These are phyloP conservation scores for Leguminivora glycinivorella DNA, from an alignment of 1,140 invertebrate species.

Conservation along the genomic window DNA sequence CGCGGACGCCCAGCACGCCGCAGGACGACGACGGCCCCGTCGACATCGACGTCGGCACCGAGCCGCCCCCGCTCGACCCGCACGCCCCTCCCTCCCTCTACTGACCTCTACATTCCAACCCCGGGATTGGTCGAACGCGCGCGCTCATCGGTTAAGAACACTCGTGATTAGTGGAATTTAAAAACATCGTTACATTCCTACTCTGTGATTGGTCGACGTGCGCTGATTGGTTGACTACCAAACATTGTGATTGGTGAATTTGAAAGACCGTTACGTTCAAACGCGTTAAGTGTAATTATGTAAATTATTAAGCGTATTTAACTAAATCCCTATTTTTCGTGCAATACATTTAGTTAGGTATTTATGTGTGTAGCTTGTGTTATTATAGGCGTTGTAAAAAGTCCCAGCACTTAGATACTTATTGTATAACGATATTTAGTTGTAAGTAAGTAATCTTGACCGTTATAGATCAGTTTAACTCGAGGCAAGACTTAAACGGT, in stretches of 20 bases:
- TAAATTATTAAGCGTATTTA: constrained; percentile 64
- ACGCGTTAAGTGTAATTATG: constrained; percentile 67
- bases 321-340: constrained; percentile 62
- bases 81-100: constrained; percentile 38
- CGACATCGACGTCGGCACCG: constrained; percentile 73
- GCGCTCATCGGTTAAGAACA: constrained; percentile 16
- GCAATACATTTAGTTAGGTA: constrained; percentile 77
- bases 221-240: constrained; percentile 13
- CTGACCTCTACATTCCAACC: constrained; percentile 19
- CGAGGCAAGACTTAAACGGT: constrained; percentile 15
- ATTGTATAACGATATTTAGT: constrained; percentile 16
- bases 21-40: constrained; percentile 58
- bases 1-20: constrained; percentile 42
- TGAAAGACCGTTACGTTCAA: constrained; percentile 29
- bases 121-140: constrained; percentile 18
- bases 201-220: constrained; percentile 15
- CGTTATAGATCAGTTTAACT: constrained; percentile 17
- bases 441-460: constrained; percentile 19
- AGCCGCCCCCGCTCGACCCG: constrained; percentile 54
- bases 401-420: constrained; percentile 40
- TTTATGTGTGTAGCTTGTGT: constrained; percentile 72
- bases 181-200: constrained; percentile 1
- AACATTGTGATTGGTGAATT: constrained; percentile 14
- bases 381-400: constrained; percentile 61
- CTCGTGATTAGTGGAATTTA: constrained; percentile 14